Percentiles rank a stretch among this genome's conserved stretches.
These are phyloP conservation scores for Atherinomorus stipes DNA, from an alignment of 2,113 vertebrate genomes.

Conservation along the genomic window DNA sequence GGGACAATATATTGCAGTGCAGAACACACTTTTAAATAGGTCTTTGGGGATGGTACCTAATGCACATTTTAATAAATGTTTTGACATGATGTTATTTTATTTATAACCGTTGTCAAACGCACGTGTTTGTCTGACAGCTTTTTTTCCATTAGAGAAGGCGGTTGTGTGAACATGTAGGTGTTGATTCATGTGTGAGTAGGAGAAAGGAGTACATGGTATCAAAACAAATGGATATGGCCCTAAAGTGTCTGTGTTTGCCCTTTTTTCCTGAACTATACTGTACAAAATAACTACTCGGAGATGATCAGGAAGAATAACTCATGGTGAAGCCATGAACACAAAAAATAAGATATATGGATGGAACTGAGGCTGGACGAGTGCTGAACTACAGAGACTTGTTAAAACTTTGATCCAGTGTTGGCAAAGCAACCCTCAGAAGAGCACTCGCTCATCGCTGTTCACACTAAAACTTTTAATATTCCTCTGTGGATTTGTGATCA, in stretches of 20 bases:
- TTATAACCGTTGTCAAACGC: slow-evolving; percentile 44
- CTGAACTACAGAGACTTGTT: slow-evolving; percentile 28
- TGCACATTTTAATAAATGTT: slow-evolving; percentile 62
- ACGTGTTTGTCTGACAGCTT: slow-evolving; percentile 27
- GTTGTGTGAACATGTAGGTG: slow-evolving; percentile 7
- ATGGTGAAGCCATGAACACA: slow-evolving; percentile 18
- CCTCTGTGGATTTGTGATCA: slow-evolving; percentile 54
- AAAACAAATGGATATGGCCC: slow-evolving; percentile 23
- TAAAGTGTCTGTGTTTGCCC: slow-evolving; percentile 38
- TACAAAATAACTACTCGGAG: slow-evolving; percentile 27
- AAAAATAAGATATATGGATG: slow-evolving; percentile 12
- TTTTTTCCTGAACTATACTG: slow-evolving; percentile 18
- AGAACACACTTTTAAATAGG: slow-evolving; percentile 64
- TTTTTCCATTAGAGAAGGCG: slow-evolving; percentile 35
- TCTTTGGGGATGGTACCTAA: slow-evolving; percentile 57
- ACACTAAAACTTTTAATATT: slow-evolving; percentile 45
- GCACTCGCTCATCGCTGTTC: slow-evolving; percentile 26
- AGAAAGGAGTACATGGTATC: slow-evolving; percentile 15
- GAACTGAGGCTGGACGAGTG: slow-evolving; percentile 21
- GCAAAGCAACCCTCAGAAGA: slow-evolving; percentile 15
- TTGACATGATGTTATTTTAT: slow-evolving; percentile 65
- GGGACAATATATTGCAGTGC: slow-evolving; percentile 54
- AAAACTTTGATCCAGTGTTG: slow-evolving; percentile 38
- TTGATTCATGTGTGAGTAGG: slow-evolving; percentile 20
- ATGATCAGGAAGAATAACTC: slow-evolving; percentile 24